Conservation (phyloP, 92 coral and sea anemone genomes). For the Phenganax marumi region DNA sequence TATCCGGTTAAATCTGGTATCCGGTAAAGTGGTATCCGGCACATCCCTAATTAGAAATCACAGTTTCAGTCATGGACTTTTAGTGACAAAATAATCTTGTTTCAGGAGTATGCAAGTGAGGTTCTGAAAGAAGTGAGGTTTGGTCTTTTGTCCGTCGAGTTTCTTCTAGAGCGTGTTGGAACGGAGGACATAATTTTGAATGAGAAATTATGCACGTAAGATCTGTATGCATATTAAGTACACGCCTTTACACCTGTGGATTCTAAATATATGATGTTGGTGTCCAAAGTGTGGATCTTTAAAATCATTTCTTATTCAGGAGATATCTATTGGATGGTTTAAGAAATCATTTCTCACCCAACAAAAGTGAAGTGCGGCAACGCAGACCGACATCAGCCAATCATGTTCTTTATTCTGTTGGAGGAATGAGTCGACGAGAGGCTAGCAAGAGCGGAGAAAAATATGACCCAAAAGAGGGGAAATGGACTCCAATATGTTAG, state of each 20-base stretch:
- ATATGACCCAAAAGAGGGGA: conserved; percentile 92
- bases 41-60: too few relatives aligned
- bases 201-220: conserved; percentile 76
- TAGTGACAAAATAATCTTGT: not conserved
- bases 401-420: conserved; percentile 96
- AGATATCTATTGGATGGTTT: conserved; percentile 30
- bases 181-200: conserved; percentile 80
- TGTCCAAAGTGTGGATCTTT: not conserved
- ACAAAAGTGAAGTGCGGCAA: conserved; percentile 62
- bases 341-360: conserved; percentile 29
- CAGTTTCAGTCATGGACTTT: too few relatives aligned
- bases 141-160: conserved; percentile 79
- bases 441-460: conserved; percentile 99
- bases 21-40: too few relatives aligned
- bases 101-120: conserved; percentile 73
- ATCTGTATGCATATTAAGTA: too few relatives aligned
- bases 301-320: not conserved
- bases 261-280: not conserved
- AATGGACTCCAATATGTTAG: conserved; percentile 93
- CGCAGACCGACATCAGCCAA: conserved; percentile 85
- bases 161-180: conserved; percentile 87
- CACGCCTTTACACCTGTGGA: too few relatives aligned
- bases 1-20: too few relatives aligned
- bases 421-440: conserved; percentile 98
- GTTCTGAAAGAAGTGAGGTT: conserved; percentile 83